Base-by-base conservation (phyloP, 2,888 invertebrate species). In the Scaptomyza flava region DNA sequence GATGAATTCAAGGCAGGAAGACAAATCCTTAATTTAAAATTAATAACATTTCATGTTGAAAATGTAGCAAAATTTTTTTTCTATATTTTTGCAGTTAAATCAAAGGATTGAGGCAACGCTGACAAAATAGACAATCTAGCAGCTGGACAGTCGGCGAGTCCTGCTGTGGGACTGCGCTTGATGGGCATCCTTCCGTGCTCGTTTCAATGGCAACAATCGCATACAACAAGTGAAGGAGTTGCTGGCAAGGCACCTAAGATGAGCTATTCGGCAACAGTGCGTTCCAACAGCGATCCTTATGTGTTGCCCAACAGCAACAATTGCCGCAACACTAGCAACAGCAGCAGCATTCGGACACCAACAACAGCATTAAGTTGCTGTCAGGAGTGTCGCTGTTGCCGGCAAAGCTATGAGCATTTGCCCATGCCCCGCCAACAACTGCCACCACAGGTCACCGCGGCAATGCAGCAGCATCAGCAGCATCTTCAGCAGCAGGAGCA, bases 111-210 rank as follows among this genome's bases (percentile, higher is more conserved):
- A 11, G 8, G 12, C n/a, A n/a, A 11, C 34, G 12, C 17, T 31
- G 41, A 68, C 88, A 91, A 91, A 76, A 91, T 91, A 89, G 89
- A 89, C 73, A 80, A 87, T 5, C 54, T 42, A 48, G 9, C 52
- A 30, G 9, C 52, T 38, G 64, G 27, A 47, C 58, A 51, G 20
- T 1, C 70, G 75, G 87, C 89, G 87, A 88, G 89, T 89, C 88
- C 91, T 61, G 76, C 89, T 70, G 80, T 83, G 87, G 91, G 91
- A 81, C 89, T 91, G 74, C 88, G 91, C 87, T 87, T 90, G 42
- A 87, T 91, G 78, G 91, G 90, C 74, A 78, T 90, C 63, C 68
- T 91, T 80, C 91, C 92, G 36, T 91, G 91, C 72, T 84, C 91
- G 20, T 68, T 91, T 64, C 91, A 90, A 74, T 91, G 91, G 80